A percentile compares a stretch with the other conserved stretches of the same genome.
phyloP scores from a whole-genome alignment of 2,113 vertebrate species.

The Rhinolophus sinicus region DNA sequence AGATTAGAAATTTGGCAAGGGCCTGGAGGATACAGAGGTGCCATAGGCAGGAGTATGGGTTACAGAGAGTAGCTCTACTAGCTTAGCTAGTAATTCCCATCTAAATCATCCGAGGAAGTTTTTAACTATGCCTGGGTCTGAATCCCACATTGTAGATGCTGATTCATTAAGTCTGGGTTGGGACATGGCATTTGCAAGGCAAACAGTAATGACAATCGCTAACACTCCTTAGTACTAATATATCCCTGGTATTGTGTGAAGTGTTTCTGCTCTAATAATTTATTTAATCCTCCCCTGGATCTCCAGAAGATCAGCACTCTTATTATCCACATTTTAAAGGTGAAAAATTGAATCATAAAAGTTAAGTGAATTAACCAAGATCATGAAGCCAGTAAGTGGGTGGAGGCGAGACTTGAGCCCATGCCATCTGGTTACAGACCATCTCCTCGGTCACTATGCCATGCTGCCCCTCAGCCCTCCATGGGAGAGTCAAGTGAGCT shows the following conservation, averaged over 20 bases:
- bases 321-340: not conserved
- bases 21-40: not conserved
- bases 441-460: not conserved
- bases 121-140: not conserved
- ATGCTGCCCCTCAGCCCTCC: not conserved
- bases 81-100: not conserved
- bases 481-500: not conserved
- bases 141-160: not conserved
- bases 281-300: not conserved
- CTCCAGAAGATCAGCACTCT: not conserved
- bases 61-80: not conserved
- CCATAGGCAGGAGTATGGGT: not conserved
- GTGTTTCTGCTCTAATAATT: not conserved
- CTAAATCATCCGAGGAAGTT: not conserved
- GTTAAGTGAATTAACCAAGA: not conserved
- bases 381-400: not conserved
- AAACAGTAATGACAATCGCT: not conserved
- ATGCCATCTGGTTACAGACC: not conserved
- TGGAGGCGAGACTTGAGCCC: not conserved
- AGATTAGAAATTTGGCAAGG: not conserved
- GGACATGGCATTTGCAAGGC: not conserved
- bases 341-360: not conserved
- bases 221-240: not conserved
- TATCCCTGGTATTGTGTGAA: not conserved
- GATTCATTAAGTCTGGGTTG: not conserved